phyloP scores from a whole-genome alignment of 2,113 vertebrate genomes.

The Pholis gunnellus region DNA sequence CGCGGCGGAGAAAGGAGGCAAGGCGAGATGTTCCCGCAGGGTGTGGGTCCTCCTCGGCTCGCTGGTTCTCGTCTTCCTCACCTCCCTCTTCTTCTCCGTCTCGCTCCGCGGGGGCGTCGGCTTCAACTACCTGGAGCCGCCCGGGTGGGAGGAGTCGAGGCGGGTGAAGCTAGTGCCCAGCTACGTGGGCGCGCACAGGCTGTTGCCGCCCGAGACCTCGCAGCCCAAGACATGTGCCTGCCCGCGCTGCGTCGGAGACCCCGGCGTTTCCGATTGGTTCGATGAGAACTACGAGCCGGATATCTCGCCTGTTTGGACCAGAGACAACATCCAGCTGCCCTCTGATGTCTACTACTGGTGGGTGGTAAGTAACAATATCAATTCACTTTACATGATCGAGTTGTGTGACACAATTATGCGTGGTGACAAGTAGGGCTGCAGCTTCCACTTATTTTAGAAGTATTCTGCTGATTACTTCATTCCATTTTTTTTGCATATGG shows the following conservation, averaged over 20 bases:
- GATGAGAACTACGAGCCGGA: conserved; percentile 90
- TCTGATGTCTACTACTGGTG: conserved; percentile 97
- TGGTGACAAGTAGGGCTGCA: not conserved
- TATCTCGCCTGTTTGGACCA: conserved; percentile 94
- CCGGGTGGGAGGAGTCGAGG: conserved; percentile 86
- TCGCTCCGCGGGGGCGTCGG: conserved; percentile 90
- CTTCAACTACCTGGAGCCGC: conserved; percentile 89
- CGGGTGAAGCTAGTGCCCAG: conserved; percentile 93
- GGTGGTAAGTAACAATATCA: conserved; percentile 90
- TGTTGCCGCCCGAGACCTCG: conserved; percentile 71
- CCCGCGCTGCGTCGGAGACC: conserved; percentile 87
- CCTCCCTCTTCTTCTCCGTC: conserved; percentile 95
- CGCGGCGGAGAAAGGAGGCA: conserved; percentile 31
- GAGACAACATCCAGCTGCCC: conserved; percentile 92
- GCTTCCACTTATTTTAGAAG: not conserved
- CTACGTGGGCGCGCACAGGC: conserved; percentile 85
- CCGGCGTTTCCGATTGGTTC: conserved; percentile 89
- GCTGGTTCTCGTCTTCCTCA: conserved; percentile 91
- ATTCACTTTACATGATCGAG: not conserved
- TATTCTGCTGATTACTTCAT: not conserved
- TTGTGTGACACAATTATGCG: not conserved
- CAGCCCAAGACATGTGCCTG: conserved; percentile 89
- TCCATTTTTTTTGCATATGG: not conserved
- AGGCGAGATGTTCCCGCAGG: conserved; percentile 92
- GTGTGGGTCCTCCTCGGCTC: conserved; percentile 92